Evolutionary conservation across 2,113 vertebrate genomes (phyloP), one percentile per base, ranked within the genome.

Genomic region (Amphiprion percula): DNA sequence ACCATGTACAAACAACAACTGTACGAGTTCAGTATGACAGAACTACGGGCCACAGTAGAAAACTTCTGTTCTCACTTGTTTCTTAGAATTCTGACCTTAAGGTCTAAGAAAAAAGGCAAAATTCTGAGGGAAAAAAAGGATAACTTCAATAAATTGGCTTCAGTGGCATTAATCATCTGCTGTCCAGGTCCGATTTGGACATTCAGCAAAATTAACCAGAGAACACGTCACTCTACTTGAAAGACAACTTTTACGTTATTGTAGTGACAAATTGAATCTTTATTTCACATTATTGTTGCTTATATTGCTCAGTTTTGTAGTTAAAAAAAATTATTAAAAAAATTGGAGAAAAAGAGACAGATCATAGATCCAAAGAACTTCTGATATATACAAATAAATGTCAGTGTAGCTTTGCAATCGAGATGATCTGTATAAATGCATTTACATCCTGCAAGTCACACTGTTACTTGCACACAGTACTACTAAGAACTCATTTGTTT

Each of bases 181-280:
- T 37, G 33, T 10, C 6, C 33, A 56, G 23, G 23, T 17, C 23
- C 2, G 17, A 28, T 9, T 16, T 39, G 23, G 15, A 33, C 24
- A 17, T 33, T 24, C n/a, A 54, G 28, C 47, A 33, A n/a, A 58
- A 50, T 72, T 52, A 52, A 4, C 8, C 19, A 44, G 3, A 52
- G 5, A 37, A 26, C 69, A 79, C 19, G 55, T 52, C 54, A 17
- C 77, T 63, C 85, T 72, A 46, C 68, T 78, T 80, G 66, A 83
- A 16, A 65, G 11, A 58, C 19, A 60, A 19, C 2, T 6, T 44
- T 54, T 49, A n/a, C 12, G 14, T 1, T 30, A 30, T 60, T 14
- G 54, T 8, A 16, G 4, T 21, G 1, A 66, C 46, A 46, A 10
- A 11, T 0, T 75, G 2, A 70, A 61, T 10, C 41, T 79, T 79